Conservation (phyloP, 2,113 vertebrate genomes). For the Maccullochella peelii region DNA sequence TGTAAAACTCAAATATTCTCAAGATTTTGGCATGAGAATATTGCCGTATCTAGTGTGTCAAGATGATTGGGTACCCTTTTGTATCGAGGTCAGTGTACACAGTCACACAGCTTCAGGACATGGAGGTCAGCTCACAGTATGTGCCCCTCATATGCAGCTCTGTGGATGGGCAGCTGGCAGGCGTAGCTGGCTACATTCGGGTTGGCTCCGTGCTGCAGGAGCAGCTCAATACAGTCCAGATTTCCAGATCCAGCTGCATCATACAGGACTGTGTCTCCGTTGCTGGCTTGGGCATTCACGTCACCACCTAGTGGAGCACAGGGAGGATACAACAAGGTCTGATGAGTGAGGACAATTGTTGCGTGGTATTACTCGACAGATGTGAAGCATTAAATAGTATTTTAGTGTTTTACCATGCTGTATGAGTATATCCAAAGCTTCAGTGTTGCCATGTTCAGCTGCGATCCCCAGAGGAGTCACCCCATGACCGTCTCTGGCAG, state of each 20-base stretch:
- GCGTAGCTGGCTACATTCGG: conserved; percentile 87
- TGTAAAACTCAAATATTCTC: conserved; percentile 29
- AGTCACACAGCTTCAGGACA: not conserved
- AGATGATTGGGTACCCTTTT: not conserved
- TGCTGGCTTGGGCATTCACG: conserved; percentile 86
- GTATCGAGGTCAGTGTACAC: no score
- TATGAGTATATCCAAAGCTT: conserved; percentile 88
- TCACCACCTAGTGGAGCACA: conserved; percentile 85
- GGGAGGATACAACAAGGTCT: conserved; percentile 4
- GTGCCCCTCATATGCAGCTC: conserved; percentile 89
- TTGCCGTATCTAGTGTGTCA: not conserved
- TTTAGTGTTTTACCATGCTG: conserved; percentile 81
- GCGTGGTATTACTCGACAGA: not conserved
- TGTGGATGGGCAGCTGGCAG: conserved; percentile 89
- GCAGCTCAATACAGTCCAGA: conserved; percentile 87
- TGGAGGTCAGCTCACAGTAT: conserved; percentile 85
- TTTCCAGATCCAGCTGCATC: conserved; percentile 89
- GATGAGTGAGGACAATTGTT: not conserved
- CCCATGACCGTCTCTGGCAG: conserved; percentile 83
- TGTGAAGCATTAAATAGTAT: no score
- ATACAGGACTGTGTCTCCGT: conserved; percentile 86
- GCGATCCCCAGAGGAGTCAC: conserved; percentile 88
- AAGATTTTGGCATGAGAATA: not conserved
- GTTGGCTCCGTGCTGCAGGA: conserved; percentile 88
- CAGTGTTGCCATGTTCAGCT: conserved; percentile 86